Base-by-base conservation (phyloP, 2,888 invertebrate species). In the Callyntrura sp. region DNA sequence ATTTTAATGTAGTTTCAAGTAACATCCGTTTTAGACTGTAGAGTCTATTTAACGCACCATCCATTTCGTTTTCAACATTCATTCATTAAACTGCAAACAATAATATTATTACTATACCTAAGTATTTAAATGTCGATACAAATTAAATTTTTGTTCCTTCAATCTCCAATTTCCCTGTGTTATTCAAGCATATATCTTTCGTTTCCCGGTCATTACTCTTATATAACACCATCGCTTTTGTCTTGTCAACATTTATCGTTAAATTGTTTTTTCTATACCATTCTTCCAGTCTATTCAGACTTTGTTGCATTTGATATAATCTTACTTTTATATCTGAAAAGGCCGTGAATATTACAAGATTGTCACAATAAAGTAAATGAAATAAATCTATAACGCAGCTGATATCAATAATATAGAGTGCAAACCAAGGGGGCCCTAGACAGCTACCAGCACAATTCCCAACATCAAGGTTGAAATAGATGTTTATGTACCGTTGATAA, bases 371-470 rank as follows among this genome's bases (percentile, higher is more conserved):
- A n/a, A n/a, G n/a, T n/a, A n/a, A n/a, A n/a, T n/a, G n/a, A n/a
- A n/a, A n/a, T n/a, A n/a, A n/a, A n/a, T 25, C 17, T 0, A 83
- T 11, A 0, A n/a, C 14, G 0, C 17, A 14, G 5, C 82, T 17
- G 20, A 83, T 83, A 48, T 88, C 76, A 83, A 60, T 82, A 14
- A 88, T 73, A 62, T 45, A 88, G 12, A 88, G 25, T 1, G 82
- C 28, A 17, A 82, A 88, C 11, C 4, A 6, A 0, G 82, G 14
- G 0, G 88, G 68, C 17, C 81, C 35, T 23, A n/a, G n/a, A 43
- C 12, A 20, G n/a, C 0, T 23, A 20, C 88, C 48, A 23, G 73
- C 20, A n/a, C 8, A 0, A 17, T 11, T 11, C 3, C 85, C 85
- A 11, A 43, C 62, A 68, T 85, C 20, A 6, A 85, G 6, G 9